phyloP scores from a whole-genome alignment of 1,140 invertebrate species.

The Vanessa tameamea region DNA sequence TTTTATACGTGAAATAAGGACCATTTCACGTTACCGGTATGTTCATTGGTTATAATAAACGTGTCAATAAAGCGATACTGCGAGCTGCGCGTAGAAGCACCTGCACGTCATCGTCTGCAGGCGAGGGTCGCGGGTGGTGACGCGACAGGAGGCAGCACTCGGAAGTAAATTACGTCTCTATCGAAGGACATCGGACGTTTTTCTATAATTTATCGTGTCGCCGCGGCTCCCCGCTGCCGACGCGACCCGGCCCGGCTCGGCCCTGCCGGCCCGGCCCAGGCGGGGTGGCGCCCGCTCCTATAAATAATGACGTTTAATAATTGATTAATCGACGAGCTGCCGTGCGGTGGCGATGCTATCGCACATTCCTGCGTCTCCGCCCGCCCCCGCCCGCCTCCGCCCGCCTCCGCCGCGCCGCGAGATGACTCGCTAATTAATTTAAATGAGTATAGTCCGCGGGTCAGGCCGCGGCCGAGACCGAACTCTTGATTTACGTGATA shows the following conservation, averaged over 20 bases:
- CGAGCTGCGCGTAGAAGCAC: not conserved
- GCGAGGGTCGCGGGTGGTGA: not conserved
- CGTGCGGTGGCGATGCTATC: conserved; percentile 54
- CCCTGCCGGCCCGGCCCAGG: conserved; percentile 35
- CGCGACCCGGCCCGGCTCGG: conserved; percentile 9
- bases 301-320: conserved; percentile 72
- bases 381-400: conserved; percentile 1
- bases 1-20: too few species aligned
- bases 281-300: conserved; percentile 25
- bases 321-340: conserved; percentile 64
- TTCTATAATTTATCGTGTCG: conserved; percentile 21
- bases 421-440: conserved; percentile 65
- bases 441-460: conserved; percentile 52
- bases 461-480: conserved; percentile 19
- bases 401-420: not conserved
- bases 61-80: not conserved
- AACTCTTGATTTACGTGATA: conserved; percentile 53
- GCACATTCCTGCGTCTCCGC: conserved; percentile 41
- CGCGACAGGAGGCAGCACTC: conserved; percentile 28
- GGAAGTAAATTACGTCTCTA: conserved; percentile 61
- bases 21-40: too few species aligned
- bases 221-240: conserved; percentile 14
- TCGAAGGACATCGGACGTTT: conserved; percentile 46
- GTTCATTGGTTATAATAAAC: too few species aligned
- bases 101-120: conserved; percentile 1